Evolutionary conservation across 2,113 vertebrate genomes (phyloP).

Genomic region (Actenoides lindsayi): DNA sequence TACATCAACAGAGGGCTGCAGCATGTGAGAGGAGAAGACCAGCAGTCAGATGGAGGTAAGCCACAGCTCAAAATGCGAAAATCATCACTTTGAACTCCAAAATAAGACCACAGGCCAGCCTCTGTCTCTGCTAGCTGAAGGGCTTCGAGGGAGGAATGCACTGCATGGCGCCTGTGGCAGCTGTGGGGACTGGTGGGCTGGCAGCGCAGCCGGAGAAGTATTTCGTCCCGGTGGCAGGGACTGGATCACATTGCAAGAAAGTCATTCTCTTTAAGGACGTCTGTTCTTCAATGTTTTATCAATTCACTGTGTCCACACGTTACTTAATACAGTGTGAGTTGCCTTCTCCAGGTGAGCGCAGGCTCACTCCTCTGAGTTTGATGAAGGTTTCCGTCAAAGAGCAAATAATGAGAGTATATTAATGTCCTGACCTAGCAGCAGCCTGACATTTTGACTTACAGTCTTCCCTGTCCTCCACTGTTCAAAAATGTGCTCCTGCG

Average conservation of each 20-base stretch:
- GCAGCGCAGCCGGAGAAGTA: fast-evolving
- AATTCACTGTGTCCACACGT: fast-evolving
- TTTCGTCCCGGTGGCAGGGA: fast-evolving
- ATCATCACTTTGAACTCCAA: fast-evolving
- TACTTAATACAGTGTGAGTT: neutral
- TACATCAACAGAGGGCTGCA: fast-evolving
- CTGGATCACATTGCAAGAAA: fast-evolving
- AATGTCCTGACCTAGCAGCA: neutral
- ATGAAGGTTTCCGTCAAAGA: neutral
- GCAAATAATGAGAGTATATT: neutral
- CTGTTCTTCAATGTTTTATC: neutral
- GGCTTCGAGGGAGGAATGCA: neutral
- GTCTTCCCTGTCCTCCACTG: neutral
- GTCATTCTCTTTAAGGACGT: fast-evolving
- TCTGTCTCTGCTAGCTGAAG: neutral
- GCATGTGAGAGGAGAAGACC: neutral
- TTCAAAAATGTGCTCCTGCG: neutral
- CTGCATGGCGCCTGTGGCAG: neutral
- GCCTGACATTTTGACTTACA: neutral
- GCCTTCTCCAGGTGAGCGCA: neutral
- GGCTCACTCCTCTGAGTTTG: neutral
- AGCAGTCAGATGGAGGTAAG: neutral
- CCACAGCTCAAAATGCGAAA: fast-evolving
- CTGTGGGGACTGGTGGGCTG: neutral
- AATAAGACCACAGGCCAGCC: neutral